Evolutionary conservation across 2,888 invertebrate species (phyloP), one percentile per base, ranked within the genome.

Genomic region (Amiota mariae): DNA sequence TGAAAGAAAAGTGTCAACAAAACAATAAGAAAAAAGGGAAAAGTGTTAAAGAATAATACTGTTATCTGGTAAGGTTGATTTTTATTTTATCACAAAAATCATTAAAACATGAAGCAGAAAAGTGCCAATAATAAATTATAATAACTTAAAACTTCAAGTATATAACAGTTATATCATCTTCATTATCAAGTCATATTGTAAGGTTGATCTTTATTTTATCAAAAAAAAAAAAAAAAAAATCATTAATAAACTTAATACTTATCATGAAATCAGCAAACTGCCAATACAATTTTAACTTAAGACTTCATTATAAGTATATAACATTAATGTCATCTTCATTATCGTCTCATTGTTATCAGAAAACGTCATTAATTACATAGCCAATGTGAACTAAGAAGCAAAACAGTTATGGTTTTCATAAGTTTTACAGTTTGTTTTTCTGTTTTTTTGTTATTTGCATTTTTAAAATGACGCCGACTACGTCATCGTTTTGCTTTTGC

Each of bases 401-500:
- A 24, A 24, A 24, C 24, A 24, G 18, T 57, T 10, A 6, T 57
- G n/a, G n/a, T 57, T 4, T 57, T 13, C n/a, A 15, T 15, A 57
- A 1, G 2, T 57, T 24, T 24, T 24, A 24, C 24, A 1, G 24
- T 24, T 24, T 24, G 24, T 24, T 24, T 24, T 24, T 24, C 24
- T 24, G 24, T 24, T 24, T 24, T 24, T 24, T 59, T 51, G 11
- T 51, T 59, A 11, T 59, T 18, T 59, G 54, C 11, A 48, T 2
- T 10, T 4, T 9, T 18, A n/a, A n/a, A n/a, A 49, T 49, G 67
- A 18, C 67, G 18, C 49, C 20, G 18, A 66, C 66, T 20, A 67
- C 67, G 67, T 67, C 67, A 67, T 67, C 67, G 51, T 67, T 67
- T 67, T 67, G 51, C n/a, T n/a, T 51, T 51, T 63, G 11, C 12